A percentile compares a stretch with the other conserved stretches of the same genome.
These are phyloP conservation scores for Dryocosmus kuriphilus DNA, from an alignment of 2,888 invertebrate genomes.

Conservation along the genomic window DNA sequence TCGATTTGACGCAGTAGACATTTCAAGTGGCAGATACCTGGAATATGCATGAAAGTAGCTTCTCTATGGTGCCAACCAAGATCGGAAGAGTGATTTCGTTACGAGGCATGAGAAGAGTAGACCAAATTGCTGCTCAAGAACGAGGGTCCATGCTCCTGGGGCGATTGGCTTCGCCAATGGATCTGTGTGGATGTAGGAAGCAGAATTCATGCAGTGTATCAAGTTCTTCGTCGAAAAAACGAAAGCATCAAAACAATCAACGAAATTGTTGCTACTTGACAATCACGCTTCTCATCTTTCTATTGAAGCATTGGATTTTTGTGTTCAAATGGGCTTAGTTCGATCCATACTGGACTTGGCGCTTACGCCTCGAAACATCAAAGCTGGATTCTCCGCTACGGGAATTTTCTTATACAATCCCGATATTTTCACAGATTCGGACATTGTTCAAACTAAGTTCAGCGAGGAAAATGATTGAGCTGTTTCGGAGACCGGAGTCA, in stretches of 20 bases:
- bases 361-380: constrained; percentile 26
- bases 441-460: constrained; percentile 51
- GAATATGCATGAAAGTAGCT: no score
- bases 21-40: no score
- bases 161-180: constrained; percentile 51
- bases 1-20: no score
- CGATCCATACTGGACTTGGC: constrained; percentile 45
- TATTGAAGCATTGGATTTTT: constrained; percentile 55
- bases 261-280: constrained; percentile 53
- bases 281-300: constrained; percentile 58
- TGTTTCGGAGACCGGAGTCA: no score
- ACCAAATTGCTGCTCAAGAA: constrained; percentile 41
- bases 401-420: constrained; percentile 51
- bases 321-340: constrained; percentile 49
- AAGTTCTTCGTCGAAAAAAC: constrained; percentile 49
- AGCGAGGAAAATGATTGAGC: no score
- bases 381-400: constrained; percentile 41
- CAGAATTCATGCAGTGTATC: constrained; percentile 57
- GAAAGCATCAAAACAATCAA: constrained; percentile 41
- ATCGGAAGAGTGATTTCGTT: no score
- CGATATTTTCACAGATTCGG: constrained; percentile 50
- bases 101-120: no score
- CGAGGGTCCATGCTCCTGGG: constrained; percentile 54
- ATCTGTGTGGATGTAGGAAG: no score
- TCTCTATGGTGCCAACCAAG: no score